Percentiles rank a stretch among this genome's conserved stretches.
These are phyloP conservation scores for Ciconia stormi DNA, from an alignment of 2,113 vertebrate genomes.

Conservation along the genomic window DNA sequence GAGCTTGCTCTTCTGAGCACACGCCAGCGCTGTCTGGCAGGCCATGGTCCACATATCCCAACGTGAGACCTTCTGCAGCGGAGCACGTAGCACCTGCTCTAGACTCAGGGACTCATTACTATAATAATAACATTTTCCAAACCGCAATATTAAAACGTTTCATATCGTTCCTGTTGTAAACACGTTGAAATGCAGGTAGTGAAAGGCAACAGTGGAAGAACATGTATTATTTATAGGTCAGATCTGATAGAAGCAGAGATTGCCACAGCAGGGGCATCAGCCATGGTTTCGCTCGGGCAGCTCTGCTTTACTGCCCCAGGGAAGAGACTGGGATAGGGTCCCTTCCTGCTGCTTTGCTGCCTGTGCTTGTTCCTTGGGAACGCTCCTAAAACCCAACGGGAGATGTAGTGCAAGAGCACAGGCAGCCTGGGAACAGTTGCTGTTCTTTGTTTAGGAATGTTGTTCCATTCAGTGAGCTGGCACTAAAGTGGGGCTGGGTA, in stretches of 20 bases:
- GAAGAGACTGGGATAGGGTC: background rate
- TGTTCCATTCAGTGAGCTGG: background rate
- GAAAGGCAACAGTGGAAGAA: background rate
- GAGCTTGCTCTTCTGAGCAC: background rate
- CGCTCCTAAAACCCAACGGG: fast-evolving
- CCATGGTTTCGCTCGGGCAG: fast-evolving
- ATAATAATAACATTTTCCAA: background rate
- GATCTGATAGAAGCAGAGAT: background rate
- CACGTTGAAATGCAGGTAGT: background rate
- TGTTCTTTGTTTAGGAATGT: background rate
- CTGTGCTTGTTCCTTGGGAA: background rate
- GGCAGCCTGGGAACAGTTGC: background rate
- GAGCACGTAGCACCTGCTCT: background rate
- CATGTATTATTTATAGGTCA: background rate
- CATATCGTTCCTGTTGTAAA: background rate
- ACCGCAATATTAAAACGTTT: background rate
- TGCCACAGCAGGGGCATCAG: background rate
- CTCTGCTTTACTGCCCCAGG: background rate
- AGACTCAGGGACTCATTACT: background rate
- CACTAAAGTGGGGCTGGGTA: background rate
- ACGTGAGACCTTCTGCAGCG: background rate
- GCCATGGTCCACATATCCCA: background rate
- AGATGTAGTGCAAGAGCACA: background rate
- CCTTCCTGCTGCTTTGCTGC: background rate
- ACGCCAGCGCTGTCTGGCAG: fast-evolving